Evolutionary conservation across 2,888 invertebrate species (phyloP), one percentile per base, ranked within the genome.

Genomic region (Mythimna vitellina): DNA sequence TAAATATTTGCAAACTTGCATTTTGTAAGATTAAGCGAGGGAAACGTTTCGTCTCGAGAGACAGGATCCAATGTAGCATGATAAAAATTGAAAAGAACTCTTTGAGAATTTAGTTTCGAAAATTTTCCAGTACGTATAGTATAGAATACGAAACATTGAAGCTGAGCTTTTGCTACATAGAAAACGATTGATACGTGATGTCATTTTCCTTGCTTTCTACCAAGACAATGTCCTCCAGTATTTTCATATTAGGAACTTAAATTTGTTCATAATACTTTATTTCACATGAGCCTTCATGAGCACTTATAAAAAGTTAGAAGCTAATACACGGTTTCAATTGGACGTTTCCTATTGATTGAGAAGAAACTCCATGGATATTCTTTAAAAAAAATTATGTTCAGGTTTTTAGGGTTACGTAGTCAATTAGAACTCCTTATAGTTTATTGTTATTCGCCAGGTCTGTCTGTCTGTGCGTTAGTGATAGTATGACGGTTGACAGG

Each of bases 1-100:
- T 76, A 83, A 79, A 78, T 76, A 75, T 78, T 76, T 67, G 54
- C 64, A 54, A 67, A 67, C 32, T 64, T 79, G 64, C 69, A 72
- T 64, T 51, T 67, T 67, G 38, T 65, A 25, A 53, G 58, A 70
- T 65, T 35, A 51, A 51, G 22, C 49, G 65, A 17, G 25, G 12
- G 51, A 42, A 71, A 63, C 29, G 20, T 57, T 56, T 56, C 14
- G 76, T 68, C 53, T 35, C 58, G 12, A 1, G 67, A 58, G 61
- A 32, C 51, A 2, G 20, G 25, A 54, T 25, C 29, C 58, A 56
- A 63, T 72, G 38, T 60, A 66, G 46, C 63, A 65, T 56, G 62
- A 53, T 63, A 20, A 70, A 46, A 46, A 80, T 67, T 80, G 32
- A 69, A 80, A 51, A 70, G 8, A 60, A 49, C 10, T 49, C 10